A percentile compares a stretch with the other conserved stretches of the same genome.
phyloP scores from a whole-genome alignment of 2,113 vertebrate genomes.

The Platysternon megacephalum region DNA sequence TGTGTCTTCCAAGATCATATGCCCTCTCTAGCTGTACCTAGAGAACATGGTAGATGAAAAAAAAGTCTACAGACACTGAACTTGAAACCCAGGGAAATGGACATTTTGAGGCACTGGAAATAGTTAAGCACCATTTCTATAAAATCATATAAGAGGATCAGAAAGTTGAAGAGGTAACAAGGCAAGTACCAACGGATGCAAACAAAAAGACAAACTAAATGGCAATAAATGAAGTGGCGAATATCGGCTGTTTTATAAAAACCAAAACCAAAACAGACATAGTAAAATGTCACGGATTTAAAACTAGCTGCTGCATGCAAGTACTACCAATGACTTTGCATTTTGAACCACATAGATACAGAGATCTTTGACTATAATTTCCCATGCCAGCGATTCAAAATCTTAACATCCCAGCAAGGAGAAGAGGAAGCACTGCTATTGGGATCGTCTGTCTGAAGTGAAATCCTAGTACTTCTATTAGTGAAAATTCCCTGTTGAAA shows the following conservation, averaged over 20 bases:
- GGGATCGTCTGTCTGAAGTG: neutral
- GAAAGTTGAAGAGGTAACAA: constrained; percentile 6
- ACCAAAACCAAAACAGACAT: constrained; percentile 9
- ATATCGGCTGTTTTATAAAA: neutral
- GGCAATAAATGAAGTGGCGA: neutral
- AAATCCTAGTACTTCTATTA: constrained; percentile 45
- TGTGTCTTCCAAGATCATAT: neutral
- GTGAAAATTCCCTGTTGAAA: constrained; percentile 27
- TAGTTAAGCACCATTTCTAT: neutral
- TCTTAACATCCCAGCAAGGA: neutral
- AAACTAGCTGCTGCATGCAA: neutral
- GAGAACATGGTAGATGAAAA: neutral
- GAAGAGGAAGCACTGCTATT: constrained; percentile 24
- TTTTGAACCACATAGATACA: neutral
- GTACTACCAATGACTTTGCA: neutral
- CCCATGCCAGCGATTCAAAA: constrained; percentile 12
- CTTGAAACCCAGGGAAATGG: neutral
- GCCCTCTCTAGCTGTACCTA: neutral
- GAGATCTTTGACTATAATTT: neutral
- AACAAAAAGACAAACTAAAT: neutral
- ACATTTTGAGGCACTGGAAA: neutral
- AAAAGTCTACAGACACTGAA: neutral
- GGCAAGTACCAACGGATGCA: neutral
- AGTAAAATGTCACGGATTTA: constrained; percentile 1
- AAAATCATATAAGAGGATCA: neutral